Evolutionary conservation across 2,113 vertebrate species (phyloP).

Genomic region (Columbina picui): DNA sequence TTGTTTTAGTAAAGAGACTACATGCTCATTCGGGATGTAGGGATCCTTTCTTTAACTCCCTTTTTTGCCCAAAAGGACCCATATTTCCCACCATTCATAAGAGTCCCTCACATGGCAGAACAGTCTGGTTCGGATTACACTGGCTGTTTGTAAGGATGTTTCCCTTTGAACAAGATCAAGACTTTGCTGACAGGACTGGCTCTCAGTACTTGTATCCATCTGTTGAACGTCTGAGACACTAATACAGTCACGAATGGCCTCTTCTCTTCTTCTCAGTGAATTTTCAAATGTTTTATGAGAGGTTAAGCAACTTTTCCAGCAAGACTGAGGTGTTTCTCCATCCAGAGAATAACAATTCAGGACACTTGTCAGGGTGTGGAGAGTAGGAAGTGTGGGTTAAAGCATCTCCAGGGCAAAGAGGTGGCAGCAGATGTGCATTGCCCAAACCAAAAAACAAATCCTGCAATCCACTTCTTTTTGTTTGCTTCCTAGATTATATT

Average conservation of each 20-base stretch:
- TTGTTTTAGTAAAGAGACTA: not conserved
- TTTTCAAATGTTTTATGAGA: not conserved
- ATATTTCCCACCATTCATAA: not conserved
- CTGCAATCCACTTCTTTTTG: not conserved
- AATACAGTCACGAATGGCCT: not conserved
- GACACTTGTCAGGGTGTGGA: accelerated
- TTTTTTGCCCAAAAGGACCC: not conserved
- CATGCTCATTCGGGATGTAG: not conserved
- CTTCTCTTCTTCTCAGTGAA: not conserved
- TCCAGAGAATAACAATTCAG: not conserved
- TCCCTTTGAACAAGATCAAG: not conserved
- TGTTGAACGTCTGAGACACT: not conserved
- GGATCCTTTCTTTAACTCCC: not conserved
- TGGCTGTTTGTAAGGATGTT: not conserved
- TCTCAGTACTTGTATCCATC: not conserved
- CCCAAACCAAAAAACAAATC: not conserved
- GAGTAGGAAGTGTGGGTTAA: not conserved
- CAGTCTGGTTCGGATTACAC: not conserved
- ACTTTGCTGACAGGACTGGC: not conserved
- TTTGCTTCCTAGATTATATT: not conserved
- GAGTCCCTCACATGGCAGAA: not conserved
- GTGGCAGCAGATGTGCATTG: not conserved
- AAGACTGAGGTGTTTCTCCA: not conserved
- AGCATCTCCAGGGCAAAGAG: not conserved
- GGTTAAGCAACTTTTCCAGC: not conserved